Base-by-base conservation (phyloP, 2,888 invertebrate species). In the Sinopyrophorus schimmeli region DNA sequence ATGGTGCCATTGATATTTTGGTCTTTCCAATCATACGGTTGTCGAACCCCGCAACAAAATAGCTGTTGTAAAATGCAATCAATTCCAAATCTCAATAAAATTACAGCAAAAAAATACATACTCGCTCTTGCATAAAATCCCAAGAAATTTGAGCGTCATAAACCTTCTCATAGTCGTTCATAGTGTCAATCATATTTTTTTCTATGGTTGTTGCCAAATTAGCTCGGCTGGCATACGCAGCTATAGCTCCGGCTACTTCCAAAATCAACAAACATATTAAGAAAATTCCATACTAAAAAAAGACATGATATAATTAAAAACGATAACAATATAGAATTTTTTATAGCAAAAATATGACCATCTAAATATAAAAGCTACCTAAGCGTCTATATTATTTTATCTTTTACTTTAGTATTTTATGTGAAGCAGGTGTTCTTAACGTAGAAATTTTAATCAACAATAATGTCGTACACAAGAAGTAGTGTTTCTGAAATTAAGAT, bases 241-340 rank as follows among this genome's bases (percentile, higher is more conserved):
- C 71, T 42, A 83, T 74, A 31, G 80, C 80, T 9, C 79, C 82
- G 1, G 80, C 75, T 21, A 84, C 65, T 69, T 85, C 83, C 65
- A 83, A 57, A 38, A 83, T 67, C 54, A 84, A 74, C 5, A 84
- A 75, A 17, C 81, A 37, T 1, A 74, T 72, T 53, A 84, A 68
- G 10, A 80, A 69, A 11, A 77, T 64, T 43, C 77, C 75, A 71
- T 83, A 85, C 80, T 80, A 55, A 28, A 50, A 50, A 3, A 21
- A n/a, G 9, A 21, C 21, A 3, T 21, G 5, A 21, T n/a, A 21
- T 21, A 21, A 5, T 21, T 2, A 7, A n/a, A 5, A n/a, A 21
- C n/a, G 5, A 2, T n/a, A 21, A 5, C 21, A 21, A 21, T 21
- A 21, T 2, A 5, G 21, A 21, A 21, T 18, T 18, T 18, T 5